phyloP scores from a whole-genome alignment of 2,888 invertebrate genomes.

The Eurois occulta region DNA sequence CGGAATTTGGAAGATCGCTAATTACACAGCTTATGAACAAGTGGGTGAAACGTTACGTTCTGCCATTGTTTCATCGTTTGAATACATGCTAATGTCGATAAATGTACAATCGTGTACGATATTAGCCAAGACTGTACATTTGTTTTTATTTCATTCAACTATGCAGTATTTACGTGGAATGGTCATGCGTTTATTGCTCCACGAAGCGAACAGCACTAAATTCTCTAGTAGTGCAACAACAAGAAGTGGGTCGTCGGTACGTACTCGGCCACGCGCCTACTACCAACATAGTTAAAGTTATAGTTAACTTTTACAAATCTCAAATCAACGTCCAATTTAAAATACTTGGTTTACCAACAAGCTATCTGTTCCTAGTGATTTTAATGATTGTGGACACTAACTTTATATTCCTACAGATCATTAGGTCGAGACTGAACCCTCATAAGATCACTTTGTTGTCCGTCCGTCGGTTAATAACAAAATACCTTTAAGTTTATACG shows the following conservation, averaged over 20 bases:
- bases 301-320: slow-evolving; percentile 39
- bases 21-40: slow-evolving; percentile 82
- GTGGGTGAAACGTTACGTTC: slow-evolving; percentile 78
- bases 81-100: slow-evolving; percentile 52
- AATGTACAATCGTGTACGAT: slow-evolving; percentile 36
- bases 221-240: slow-evolving; percentile 52
- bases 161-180: slow-evolving; percentile 52
- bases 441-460: too few species aligned
- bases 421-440: too few species aligned
- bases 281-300: slow-evolving; percentile 37
- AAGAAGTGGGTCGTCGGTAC: slow-evolving; percentile 55
- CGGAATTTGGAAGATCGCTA: slow-evolving; percentile 71
- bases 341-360: neutral
- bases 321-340: slow-evolving; percentile 24
- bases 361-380: neutral
- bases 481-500: too few species aligned
- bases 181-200: slow-evolving; percentile 58
- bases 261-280: slow-evolving; percentile 41
- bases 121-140: slow-evolving; percentile 52
- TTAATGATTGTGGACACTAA: neutral
- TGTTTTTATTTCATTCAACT: slow-evolving; percentile 60
- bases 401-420: slow-evolving; percentile 4
- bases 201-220: slow-evolving; percentile 51
- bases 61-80: slow-evolving; percentile 70
- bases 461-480: too few species aligned